Conservation (phyloP, 1,140 invertebrate species). For the Trypoxylus dichotomus region DNA sequence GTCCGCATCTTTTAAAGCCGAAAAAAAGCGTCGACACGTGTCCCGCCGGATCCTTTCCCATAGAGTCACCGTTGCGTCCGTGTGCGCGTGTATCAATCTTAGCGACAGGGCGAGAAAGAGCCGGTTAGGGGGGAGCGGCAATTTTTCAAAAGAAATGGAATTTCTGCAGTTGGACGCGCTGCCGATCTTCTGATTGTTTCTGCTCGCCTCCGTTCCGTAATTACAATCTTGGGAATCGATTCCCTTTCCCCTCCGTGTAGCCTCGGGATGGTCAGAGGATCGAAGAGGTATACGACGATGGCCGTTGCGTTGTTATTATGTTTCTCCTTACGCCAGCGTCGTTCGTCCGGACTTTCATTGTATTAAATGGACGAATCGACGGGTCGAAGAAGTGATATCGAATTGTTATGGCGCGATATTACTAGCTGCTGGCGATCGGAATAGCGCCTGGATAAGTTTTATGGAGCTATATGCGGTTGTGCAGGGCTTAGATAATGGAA, state of each 20-base stretch:
- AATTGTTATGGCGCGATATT: not conserved
- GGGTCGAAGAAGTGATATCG: not conserved
- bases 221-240: constrained; percentile 2
- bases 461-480: too few relatives aligned
- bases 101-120: not conserved
- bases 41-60: not conserved
- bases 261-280: not conserved
- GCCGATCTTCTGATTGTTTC: not conserved
- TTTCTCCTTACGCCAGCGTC: not conserved
- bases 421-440: not conserved
- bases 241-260: not conserved
- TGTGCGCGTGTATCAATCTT: not conserved
- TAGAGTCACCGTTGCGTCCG: not conserved
- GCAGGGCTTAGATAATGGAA: too few relatives aligned
- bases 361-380: not conserved
- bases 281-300: not conserved
- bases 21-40: too few relatives aligned
- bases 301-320: not conserved
- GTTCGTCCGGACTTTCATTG: not conserved
- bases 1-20: not conserved
- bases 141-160: not conserved
- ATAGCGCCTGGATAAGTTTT: too few relatives aligned
- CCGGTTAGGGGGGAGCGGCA: too few relatives aligned
- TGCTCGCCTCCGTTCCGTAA: not conserved
- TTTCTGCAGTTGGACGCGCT: not conserved